Percentiles rank a stretch among this genome's conserved stretches.
Evolutionary conservation across 2,797 vertebrate species (phyloP).

Genomic region (Notamacropus eugenii): DNA sequence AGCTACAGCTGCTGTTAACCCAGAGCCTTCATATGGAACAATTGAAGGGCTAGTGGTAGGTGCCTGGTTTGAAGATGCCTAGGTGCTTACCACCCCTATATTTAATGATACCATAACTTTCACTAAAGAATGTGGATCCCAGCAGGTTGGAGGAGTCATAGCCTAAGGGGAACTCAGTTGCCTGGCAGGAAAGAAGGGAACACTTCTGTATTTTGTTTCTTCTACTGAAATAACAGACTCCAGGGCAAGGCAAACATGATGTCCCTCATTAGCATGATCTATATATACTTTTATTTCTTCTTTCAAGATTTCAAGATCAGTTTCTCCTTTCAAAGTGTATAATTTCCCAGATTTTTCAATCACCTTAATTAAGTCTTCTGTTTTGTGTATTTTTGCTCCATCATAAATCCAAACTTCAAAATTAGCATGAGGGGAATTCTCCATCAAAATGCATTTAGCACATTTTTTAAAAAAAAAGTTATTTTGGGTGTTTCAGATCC

Average conservation of each 20-base stretch:
- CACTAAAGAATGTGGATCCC: conserved; percentile 64
- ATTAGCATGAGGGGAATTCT: conserved; percentile 93
- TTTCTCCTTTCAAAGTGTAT: conserved; percentile 93
- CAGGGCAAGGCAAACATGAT: conserved; percentile 92
- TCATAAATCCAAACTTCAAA: conserved; percentile 98
- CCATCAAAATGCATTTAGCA: conserved; percentile 98
- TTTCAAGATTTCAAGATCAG: conserved; percentile 87
- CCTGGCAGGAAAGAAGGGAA: conserved; percentile 93
- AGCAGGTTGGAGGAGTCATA: conserved; percentile 64
- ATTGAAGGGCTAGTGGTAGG: conserved; percentile 88
- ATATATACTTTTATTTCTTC: conserved; percentile 91
- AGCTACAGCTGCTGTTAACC: conserved; percentile 84
- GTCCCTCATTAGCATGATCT: conserved; percentile 94
- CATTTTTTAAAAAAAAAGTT: conserved; percentile 93
- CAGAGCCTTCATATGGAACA: conserved; percentile 88
- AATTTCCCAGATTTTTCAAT: conserved; percentile 95
- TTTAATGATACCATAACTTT: conserved; percentile 71
- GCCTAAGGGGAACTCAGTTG: conserved; percentile 83
- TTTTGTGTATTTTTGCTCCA: conserved; percentile 95
- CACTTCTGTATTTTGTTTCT: conserved; percentile 89
- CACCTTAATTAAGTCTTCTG: conserved; percentile 90
- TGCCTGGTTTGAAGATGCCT: conserved; percentile 81
- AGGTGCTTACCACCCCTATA: conserved; percentile 73
- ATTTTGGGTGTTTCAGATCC: conserved; percentile 99
- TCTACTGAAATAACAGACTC: conserved; percentile 92